phyloP scores from a whole-genome alignment of 2,113 vertebrate genomes.

The Microcebus jonahi region DNA sequence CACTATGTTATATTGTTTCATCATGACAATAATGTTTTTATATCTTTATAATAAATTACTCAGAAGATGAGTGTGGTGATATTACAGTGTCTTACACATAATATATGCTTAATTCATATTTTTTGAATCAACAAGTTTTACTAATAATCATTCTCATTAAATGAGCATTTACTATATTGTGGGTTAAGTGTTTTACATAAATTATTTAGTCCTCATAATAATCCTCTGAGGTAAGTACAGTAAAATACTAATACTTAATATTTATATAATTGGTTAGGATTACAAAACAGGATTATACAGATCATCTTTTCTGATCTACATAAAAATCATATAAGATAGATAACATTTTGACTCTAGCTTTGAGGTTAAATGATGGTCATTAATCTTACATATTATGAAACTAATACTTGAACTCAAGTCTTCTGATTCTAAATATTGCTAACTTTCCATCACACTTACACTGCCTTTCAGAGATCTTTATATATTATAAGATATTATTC shows the following conservation, averaged over 20 bases:
- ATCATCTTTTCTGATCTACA: neutral
- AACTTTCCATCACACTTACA: neutral
- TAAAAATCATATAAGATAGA: neutral
- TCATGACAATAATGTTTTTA: neutral
- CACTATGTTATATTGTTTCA: neutral
- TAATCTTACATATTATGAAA: neutral
- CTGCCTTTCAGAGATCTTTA: neutral
- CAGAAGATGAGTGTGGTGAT: neutral
- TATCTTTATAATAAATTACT: constrained; percentile 14
- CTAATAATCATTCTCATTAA: constrained; percentile 12
- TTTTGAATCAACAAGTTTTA: constrained; percentile 8
- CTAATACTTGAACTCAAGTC: neutral
- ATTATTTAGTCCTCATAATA: neutral
- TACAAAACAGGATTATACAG: neutral
- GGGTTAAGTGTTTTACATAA: constrained; percentile 14
- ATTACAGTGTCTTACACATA: neutral
- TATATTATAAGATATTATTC: neutral
- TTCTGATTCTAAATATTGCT: constrained; percentile 6
- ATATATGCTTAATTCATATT: neutral
- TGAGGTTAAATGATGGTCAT: neutral
- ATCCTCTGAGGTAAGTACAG: constrained; percentile 28
- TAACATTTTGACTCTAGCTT: neutral
- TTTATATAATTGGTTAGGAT: neutral
- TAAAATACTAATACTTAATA: neutral
- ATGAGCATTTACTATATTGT: neutral